Base-by-base conservation (phyloP, 2,888 invertebrate species). In the Apoda limacodes region DNA sequence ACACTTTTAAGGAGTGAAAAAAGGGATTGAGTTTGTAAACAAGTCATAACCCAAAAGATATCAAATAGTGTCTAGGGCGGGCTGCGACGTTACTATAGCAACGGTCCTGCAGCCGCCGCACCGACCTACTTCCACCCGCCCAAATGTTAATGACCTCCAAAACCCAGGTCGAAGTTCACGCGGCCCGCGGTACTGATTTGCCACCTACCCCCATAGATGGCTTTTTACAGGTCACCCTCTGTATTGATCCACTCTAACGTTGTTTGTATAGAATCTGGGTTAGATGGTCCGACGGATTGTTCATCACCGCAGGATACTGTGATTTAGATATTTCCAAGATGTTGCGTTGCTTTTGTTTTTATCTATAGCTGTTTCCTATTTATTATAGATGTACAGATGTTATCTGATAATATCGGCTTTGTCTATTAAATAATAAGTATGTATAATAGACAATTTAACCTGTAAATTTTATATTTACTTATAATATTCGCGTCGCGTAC, bases 141-240 rank as follows among this genome's bases (percentile, higher is more conserved):
- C 67, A 78, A 80, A 80, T 80, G 78, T 80, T 80, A 80, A 80
- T 80, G 78, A 80, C 78, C 78, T 78, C 78, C 74, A 80, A 80
- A 76, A 70, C 68, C 71, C 69, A 65, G 78, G 78, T 75, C 78
- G 76, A 80, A 80, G 78, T 80, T 80, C 78, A 80, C 65, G 64
- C 54, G 57, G 53, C 72, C 72, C 78, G 76, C 78, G 78, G 60
- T 66, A 65, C 54, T 64, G 63, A 68, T 68, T 50, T 46, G 54
- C 58, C 56, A 62, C 55, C 55, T 62, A 63, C 60, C 60, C 55
- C 57, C 59, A 59, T 60, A 60, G 53, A 47, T 40, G 40, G 48
- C 57, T 59, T 54, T n/a, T 62, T 52, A 63, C 65, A 68, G 75
- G 76, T 70, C 76, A 69, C 52, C 61, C 66, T 54, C 53, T 54